These are phyloP conservation scores for Hermodice carunculata DNA, from an alignment of 2,888 invertebrate genomes.

Conservation along the genomic window DNA sequence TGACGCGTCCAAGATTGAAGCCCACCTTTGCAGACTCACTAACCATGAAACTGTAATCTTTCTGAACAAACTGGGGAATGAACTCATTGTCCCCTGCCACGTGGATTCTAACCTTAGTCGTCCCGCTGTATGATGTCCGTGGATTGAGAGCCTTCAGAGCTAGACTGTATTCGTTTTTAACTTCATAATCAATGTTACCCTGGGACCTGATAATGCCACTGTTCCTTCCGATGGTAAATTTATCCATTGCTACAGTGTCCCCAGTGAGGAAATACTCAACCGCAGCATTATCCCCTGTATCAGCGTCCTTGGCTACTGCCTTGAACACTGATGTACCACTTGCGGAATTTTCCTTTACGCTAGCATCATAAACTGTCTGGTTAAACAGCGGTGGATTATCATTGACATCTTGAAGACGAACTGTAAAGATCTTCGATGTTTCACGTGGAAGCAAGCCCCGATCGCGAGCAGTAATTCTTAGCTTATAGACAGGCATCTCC, in stretches of 20 bases:
- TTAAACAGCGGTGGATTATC: conserved; percentile 90
- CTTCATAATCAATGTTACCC: conserved; percentile 89
- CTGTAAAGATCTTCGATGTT: conserved; percentile 84
- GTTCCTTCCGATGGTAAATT: conserved; percentile 83
- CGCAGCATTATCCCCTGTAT: conserved; percentile 88
- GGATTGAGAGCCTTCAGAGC: conserved; percentile 89
- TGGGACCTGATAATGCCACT: conserved; percentile 84
- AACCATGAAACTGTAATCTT: conserved; percentile 52
- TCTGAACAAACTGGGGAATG: conserved; percentile 53
- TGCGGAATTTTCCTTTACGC: conserved; percentile 86
- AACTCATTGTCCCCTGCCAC: conserved; percentile 62
- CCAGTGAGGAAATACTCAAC: conserved; percentile 80
- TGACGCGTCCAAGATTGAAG: conserved; percentile 47
- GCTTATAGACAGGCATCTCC: conserved; percentile 83
- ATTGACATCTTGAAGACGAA: conserved; percentile 89
- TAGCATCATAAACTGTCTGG: conserved; percentile 82
- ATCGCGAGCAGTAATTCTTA: conserved; percentile 91
- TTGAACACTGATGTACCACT: conserved; percentile 76
- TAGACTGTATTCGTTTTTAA: conserved; percentile 80
- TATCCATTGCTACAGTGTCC: conserved; percentile 67
- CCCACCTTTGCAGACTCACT: conserved; percentile 58
- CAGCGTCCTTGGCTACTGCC: conserved; percentile 85
- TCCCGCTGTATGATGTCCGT: conserved; percentile 69
- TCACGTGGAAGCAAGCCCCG: conserved; percentile 84
- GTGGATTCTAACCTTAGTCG: conserved; percentile 49